phyloP scores from a whole-genome alignment of 1,140 invertebrate species.

The Sesamia nonagrioides region DNA sequence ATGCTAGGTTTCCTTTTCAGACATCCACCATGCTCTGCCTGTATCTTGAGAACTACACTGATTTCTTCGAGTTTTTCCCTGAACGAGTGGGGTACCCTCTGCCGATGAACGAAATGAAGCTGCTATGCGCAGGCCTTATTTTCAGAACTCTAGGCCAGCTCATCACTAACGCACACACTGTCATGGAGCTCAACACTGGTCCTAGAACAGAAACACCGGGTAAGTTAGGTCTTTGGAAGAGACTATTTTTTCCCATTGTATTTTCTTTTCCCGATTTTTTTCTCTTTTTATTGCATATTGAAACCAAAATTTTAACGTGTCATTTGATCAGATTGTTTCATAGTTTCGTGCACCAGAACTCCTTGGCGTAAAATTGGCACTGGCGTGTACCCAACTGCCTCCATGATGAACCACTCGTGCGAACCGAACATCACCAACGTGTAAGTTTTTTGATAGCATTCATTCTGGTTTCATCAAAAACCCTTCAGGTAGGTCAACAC shows the following conservation, averaged over 20 bases:
- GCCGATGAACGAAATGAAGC: conserved; percentile 71
- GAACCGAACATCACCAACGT: conserved; percentile 94
- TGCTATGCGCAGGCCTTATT: conserved; percentile 89
- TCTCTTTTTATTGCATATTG: background rate
- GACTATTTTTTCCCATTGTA: background rate
- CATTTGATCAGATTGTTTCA: background rate
- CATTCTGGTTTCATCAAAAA: too few species aligned
- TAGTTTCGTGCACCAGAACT: background rate
- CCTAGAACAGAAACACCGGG: background rate
- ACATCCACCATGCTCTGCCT: conserved; percentile 88
- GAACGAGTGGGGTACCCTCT: conserved; percentile 56
- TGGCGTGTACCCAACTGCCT: conserved; percentile 95
- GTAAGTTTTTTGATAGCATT: conserved; percentile 79
- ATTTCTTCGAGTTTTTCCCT: conserved; percentile 77
- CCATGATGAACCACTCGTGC: conserved; percentile 97
- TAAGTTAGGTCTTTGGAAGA: background rate
- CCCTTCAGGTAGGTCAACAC: background rate
- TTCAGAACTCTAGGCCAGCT: conserved; percentile 92
- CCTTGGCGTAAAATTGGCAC: conserved; percentile 89
- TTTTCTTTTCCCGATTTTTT: too few species aligned
- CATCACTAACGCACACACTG: conserved; percentile 93
- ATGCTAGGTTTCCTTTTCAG: conserved; percentile 64
- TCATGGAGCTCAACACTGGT: background rate
- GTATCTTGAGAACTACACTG: conserved; percentile 84
- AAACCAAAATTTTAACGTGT: background rate